Percentiles rank a stretch among this genome's conserved stretches.
Evolutionary conservation across 2,888 invertebrate species (phyloP).

Genomic region (Drosophila percnosoma): DNA sequence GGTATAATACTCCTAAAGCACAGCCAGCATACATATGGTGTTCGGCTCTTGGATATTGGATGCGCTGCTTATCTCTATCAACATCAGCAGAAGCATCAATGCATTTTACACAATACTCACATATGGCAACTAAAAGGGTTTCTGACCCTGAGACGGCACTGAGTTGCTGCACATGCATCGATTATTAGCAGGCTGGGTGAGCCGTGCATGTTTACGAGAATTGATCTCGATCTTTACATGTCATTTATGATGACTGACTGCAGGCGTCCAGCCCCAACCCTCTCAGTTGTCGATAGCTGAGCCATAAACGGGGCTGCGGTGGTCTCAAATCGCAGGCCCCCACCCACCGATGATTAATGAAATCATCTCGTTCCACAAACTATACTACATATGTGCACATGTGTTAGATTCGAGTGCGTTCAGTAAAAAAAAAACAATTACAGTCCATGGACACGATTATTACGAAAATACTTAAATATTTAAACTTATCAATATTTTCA

Average conservation of each 20-base stretch:
- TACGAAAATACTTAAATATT: not conserved
- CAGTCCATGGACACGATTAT: not conserved
- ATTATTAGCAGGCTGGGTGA: conserved; percentile 48
- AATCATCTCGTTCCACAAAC: not conserved
- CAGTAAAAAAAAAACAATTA: not conserved
- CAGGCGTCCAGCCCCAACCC: conserved; percentile 27
- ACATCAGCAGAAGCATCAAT: conserved; percentile 68
- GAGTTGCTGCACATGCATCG: not conserved
- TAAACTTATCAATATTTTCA: not conserved
- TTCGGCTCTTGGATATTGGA: conserved; percentile 40
- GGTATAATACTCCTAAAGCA: not conserved
- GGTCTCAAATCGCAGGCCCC: conserved; percentile 19
- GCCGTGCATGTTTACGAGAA: conserved; percentile 52
- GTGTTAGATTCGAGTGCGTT: not conserved
- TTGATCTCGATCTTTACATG: conserved; percentile 46
- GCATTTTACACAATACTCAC: conserved; percentile 57
- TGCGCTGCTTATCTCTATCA: conserved; percentile 56
- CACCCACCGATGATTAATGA: conserved; percentile 53
- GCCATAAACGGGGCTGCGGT: conserved; percentile 38
- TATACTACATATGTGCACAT: not conserved
- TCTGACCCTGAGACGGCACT: conserved; percentile 73
- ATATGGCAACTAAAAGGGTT: conserved; percentile 63
- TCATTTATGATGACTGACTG: conserved; percentile 33
- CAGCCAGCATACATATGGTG: conserved; percentile 47
- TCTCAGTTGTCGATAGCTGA: conserved; percentile 43